Evolutionary conservation across 2,113 vertebrate genomes (phyloP).

Genomic region (Martes martes): DNA sequence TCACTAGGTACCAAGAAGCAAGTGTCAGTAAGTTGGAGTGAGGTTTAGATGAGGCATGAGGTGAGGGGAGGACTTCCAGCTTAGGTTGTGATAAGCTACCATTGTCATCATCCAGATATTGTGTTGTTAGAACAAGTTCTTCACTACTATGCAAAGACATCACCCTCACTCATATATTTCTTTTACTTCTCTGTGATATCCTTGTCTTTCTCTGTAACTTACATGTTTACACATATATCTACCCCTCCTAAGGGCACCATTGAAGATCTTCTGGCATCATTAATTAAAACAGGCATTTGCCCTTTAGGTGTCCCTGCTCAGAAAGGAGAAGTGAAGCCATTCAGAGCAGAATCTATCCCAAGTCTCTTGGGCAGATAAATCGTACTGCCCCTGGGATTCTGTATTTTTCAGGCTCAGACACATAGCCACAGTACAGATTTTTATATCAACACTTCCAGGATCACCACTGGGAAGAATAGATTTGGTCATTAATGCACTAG

Average conservation of each 20-base stretch:
- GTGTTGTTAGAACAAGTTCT: conserved; percentile 17
- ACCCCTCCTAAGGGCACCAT: neutral
- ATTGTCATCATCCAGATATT: conserved; percentile 9
- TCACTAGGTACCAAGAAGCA: conserved; percentile 5
- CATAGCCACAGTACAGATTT: neutral
- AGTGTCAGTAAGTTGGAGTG: neutral
- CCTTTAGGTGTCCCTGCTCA: conserved; percentile 24
- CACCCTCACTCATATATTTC: neutral
- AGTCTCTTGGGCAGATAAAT: neutral
- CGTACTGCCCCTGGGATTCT: neutral
- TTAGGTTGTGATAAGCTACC: conserved; percentile 12
- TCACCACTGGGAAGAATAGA: neutral
- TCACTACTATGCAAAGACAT: neutral
- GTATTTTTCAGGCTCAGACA: conserved; percentile 23
- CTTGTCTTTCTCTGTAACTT: conserved; percentile 35
- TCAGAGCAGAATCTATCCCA: neutral
- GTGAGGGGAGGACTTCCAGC: neutral
- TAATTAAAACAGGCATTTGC: conserved; percentile 46
- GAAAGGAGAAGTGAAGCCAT: conserved; percentile 18
- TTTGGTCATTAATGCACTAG: conserved; percentile 10
- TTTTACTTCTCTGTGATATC: conserved; percentile 33
- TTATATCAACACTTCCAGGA: neutral
- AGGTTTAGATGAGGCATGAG: neutral
- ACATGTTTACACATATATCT: neutral
- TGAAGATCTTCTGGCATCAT: neutral